phyloP scores from a whole-genome alignment of 2,797 vertebrate species.

The Rallus crepitans region DNA sequence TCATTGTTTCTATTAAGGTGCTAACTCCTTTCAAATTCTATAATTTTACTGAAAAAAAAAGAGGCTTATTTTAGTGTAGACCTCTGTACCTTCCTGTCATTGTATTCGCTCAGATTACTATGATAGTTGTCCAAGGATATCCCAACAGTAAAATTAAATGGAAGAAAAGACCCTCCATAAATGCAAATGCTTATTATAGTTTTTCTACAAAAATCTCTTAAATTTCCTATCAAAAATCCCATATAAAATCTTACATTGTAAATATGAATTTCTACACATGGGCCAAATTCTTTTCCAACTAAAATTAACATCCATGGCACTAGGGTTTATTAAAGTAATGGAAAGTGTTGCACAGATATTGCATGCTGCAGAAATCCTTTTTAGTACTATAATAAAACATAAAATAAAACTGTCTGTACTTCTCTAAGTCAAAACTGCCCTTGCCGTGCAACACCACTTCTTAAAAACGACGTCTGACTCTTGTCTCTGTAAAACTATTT shows the following conservation, averaged over 20 bases:
- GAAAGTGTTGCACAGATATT: neutral
- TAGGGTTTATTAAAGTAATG: constrained; percentile 21
- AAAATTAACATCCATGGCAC: neutral
- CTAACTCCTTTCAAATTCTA: neutral
- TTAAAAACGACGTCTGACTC: neutral
- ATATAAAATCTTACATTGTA: neutral
- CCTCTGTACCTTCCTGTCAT: neutral
- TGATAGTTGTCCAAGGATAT: neutral
- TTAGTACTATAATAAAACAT: constrained; percentile 32
- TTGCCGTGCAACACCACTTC: neutral
- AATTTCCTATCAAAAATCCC: neutral
- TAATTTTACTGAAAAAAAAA: neutral
- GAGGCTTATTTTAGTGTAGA: neutral
- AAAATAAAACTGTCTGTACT: constrained; percentile 51
- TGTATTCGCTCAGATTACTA: neutral
- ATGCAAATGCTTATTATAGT: neutral
- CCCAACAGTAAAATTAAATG: neutral
- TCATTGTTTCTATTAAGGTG: neutral
- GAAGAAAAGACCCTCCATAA: neutral
- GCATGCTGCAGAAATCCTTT: constrained; percentile 26
- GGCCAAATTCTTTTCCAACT: neutral
- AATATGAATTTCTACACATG: neutral
- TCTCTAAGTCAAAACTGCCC: neutral
- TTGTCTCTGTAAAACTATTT: constrained; percentile 17
- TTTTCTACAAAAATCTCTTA: neutral